Conservation (phyloP, 2,113 vertebrate genomes). For the Podarcis raffonei region DNA sequence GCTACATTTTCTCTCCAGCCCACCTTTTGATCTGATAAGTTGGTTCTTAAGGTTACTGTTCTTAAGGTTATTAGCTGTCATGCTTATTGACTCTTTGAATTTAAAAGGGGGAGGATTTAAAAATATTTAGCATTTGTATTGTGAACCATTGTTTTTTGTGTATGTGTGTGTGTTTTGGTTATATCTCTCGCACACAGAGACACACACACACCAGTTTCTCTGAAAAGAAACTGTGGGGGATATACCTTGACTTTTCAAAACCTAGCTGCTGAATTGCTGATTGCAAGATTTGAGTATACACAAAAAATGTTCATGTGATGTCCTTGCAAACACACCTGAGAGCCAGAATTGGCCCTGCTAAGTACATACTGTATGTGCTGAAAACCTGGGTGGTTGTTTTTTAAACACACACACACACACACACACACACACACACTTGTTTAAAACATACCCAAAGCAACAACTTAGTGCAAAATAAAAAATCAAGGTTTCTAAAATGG, state of each 20-base stretch:
- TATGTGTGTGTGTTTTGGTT: background rate
- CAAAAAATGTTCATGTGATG: too few relatives aligned
- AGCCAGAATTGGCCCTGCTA: too few relatives aligned
- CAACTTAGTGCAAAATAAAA: background rate
- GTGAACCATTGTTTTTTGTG: background rate
- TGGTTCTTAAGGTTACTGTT: background rate
- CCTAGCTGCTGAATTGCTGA: background rate
- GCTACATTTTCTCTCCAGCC: conserved; percentile 33
- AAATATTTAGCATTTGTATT: background rate
- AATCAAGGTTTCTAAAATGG: background rate
- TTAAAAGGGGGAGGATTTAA: background rate
- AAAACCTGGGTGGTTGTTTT: too few relatives aligned
- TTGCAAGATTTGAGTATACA: background rate
- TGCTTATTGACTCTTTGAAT: too few relatives aligned
- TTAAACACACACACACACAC: too few relatives aligned
- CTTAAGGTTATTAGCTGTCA: too few relatives aligned
- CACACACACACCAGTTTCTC: background rate
- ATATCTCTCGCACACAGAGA: too few relatives aligned
- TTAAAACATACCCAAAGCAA: too few relatives aligned
- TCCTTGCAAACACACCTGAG: too few relatives aligned
- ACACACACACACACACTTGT: too few relatives aligned
- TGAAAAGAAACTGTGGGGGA: background rate
- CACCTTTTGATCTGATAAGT: too few relatives aligned
- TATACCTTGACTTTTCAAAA: background rate
- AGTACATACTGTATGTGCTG: too few relatives aligned